These are phyloP conservation scores for Sander lucioperca DNA, from an alignment of 2,113 vertebrate genomes.

Conservation along the genomic window DNA sequence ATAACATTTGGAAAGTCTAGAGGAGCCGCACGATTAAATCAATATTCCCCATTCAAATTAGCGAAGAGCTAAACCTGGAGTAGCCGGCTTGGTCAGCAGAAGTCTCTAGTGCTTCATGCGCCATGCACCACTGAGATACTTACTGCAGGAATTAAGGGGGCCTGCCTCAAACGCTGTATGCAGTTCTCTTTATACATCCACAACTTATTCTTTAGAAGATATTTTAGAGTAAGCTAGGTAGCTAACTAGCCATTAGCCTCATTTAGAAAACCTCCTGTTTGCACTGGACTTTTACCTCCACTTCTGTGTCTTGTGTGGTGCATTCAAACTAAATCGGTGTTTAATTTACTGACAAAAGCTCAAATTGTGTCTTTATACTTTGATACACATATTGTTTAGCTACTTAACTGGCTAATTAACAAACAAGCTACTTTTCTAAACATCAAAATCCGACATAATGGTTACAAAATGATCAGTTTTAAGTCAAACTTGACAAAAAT, in stretches of 20 bases:
- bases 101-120: too few relatives aligned
- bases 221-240: not conserved
- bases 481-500: not conserved
- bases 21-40: too few relatives aligned
- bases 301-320: not conserved
- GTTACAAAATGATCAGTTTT: conserved; percentile 19
- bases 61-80: too few relatives aligned
- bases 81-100: too few relatives aligned
- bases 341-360: not conserved
- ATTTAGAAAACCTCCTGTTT: not conserved
- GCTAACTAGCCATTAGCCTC: not conserved
- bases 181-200: too few relatives aligned
- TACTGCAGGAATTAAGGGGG: too few relatives aligned
- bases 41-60: too few relatives aligned
- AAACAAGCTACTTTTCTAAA: conserved; percentile 14
- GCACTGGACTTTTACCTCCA: too few relatives aligned
- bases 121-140: too few relatives aligned
- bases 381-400: conserved; percentile 4
- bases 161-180: too few relatives aligned
- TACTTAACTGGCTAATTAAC: conserved; percentile 3
- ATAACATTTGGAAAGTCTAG: too few relatives aligned
- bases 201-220: not conserved
- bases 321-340: conserved; percentile 7
- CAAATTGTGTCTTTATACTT: conserved; percentile 13
- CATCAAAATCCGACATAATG: conserved; percentile 3